Evolutionary conservation across 2,797 vertebrate genomes (phyloP), one percentile per base, ranked within the genome.

Genomic region (Distichodus sexfasciatus): DNA sequence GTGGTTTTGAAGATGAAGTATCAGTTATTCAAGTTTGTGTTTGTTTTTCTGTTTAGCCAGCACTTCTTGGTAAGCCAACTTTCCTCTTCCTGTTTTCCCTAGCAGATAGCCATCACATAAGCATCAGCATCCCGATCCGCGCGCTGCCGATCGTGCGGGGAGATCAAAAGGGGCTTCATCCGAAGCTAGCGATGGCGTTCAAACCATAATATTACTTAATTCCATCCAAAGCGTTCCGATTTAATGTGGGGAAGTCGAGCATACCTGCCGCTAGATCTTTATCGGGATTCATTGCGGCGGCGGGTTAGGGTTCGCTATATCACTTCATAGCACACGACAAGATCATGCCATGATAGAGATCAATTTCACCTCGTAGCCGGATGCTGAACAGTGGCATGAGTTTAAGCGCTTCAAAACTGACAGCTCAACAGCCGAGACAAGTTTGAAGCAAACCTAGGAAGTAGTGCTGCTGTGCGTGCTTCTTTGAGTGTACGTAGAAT

Each of bases 101-200:
- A 71, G 62, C 57, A 75, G 68, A 75, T 75, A 40, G 19, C 21
- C 55, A 75, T 75, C 73, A 66, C 23, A n/a, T 75, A 75, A 75
- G 71, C 67, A 75, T 75, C 55, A n/a, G n/a, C 55, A 71, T 28
- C 53, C 53, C 28, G 26, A 53, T 43, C 36, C 35, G 1, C 55
- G 24, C 54, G 35, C 9, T 4, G 43, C 26, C 60, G 35, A 48
- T 17, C 8, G 51, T 65, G 43, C 41, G 24, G 44, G 62, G 1
- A 21, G 70, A 72, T 72, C 53, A 72, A 72, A 72, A 40, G 19
- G 60, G 62, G 54, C 65, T 66, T 51, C 70, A 51, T 38, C 19
- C 62, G 33, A 44, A 59, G 65, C 54, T 44, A 62, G 47, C 28
- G 28, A 72, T 59, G 43, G 35, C 41, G 26, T 66, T 72, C 36